These are phyloP conservation scores for Pangasius djambal DNA, from an alignment of 2,797 vertebrate genomes.

Conservation along the genomic window DNA sequence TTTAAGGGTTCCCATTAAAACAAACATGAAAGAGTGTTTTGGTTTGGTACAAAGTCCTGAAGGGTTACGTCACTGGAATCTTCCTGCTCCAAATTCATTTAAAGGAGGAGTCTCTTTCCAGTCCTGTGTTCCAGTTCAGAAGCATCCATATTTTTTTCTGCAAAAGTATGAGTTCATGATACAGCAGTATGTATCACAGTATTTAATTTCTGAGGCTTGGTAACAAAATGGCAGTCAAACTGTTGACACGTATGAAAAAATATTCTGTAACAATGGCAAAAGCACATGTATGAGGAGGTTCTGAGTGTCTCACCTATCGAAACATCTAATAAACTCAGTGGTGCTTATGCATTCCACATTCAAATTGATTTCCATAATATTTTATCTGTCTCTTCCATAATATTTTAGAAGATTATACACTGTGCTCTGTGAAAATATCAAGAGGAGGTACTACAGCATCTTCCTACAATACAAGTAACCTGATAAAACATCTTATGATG, in stretches of 20 bases:
- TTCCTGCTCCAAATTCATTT: background rate
- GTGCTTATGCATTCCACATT: background rate
- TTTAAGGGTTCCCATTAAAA: background rate
- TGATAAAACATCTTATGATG: background rate
- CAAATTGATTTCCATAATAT: background rate
- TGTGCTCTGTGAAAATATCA: background rate
- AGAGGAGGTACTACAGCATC: background rate
- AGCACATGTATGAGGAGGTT: background rate
- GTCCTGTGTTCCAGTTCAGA: background rate
- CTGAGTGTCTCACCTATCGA: background rate
- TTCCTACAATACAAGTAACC: background rate
- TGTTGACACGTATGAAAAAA: background rate
- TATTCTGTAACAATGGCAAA: background rate
- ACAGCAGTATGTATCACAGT: background rate
- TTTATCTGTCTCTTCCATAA: background rate
- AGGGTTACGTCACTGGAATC: background rate
- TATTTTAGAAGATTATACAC: background rate
- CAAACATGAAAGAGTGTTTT: background rate
- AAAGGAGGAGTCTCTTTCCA: background rate
- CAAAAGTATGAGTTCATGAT: too few relatives aligned
- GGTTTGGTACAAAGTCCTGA: background rate
- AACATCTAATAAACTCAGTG: background rate
- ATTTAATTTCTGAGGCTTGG: background rate
- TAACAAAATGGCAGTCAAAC: background rate
- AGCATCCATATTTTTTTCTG: too few relatives aligned